These are phyloP conservation scores for Euzophera pinguis DNA, from an alignment of 2,888 invertebrate species.

Conservation along the genomic window DNA sequence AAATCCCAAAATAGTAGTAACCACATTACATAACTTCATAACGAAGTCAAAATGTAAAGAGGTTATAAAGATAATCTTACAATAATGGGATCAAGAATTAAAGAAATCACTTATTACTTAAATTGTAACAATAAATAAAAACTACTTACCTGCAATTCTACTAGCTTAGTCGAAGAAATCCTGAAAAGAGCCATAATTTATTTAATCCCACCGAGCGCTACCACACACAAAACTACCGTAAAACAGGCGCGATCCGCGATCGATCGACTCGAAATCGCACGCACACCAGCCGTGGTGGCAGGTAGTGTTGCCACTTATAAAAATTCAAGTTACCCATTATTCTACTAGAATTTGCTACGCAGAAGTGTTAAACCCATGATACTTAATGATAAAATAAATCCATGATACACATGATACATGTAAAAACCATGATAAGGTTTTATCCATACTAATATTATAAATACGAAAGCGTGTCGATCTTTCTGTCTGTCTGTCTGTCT, in stretches of 20 bases:
- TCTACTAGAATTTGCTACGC: too few species aligned
- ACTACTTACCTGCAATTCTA: conserved; percentile 81
- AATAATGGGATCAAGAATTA: conserved; percentile 10
- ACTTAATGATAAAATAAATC: too few species aligned
- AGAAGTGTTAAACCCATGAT: too few species aligned
- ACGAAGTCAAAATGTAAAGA: conserved; percentile 37
- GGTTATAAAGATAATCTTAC: conserved; percentile 40
- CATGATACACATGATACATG: too few species aligned
- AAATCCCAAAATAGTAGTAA: conserved; percentile 44
- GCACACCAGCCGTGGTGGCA: too few species aligned
- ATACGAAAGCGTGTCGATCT: too few species aligned
- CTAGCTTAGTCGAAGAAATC: conserved; percentile 81
- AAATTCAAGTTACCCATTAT: too few species aligned
- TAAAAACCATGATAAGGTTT: too few species aligned
- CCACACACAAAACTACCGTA: conserved; percentile 47
- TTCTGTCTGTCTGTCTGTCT: too few species aligned
- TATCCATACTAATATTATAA: too few species aligned
- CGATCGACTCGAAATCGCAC: conserved; percentile 34
- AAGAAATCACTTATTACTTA: conserved; percentile 13
- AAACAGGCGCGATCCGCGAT: conserved; percentile 42
- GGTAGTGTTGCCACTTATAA: too few species aligned
- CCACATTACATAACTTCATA: conserved; percentile 55
- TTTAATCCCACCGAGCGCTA: conserved; percentile 53
- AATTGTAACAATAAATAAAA: conserved; percentile 11
- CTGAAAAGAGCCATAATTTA: conserved; percentile 83